phyloP scores from a whole-genome alignment of 2,888 invertebrate species.

The Agrotis ipsilon region DNA sequence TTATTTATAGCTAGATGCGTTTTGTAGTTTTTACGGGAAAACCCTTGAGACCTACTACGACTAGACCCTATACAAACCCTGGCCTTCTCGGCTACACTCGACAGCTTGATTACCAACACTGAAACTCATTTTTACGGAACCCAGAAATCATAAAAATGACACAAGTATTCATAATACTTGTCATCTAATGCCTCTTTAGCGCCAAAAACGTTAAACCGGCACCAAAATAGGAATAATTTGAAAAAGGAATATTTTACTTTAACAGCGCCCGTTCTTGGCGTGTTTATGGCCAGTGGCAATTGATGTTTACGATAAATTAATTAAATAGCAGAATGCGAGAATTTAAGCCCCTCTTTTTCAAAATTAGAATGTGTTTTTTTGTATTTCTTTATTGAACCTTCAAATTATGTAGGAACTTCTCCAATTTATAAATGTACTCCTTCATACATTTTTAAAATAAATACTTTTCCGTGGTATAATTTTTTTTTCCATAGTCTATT shows the following conservation, averaged over 20 bases:
- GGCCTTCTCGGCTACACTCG: no score
- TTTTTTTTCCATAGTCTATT: no score
- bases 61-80: no score
- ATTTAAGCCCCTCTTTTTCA: conserved; percentile 6
- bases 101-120: background rate
- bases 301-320: conserved; percentile 54
- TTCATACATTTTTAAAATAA: no score
- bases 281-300: conserved; percentile 59
- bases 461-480: no score
- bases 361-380: background rate
- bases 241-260: conserved; percentile 51
- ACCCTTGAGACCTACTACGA: no score
- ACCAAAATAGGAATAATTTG: conserved; percentile 19
- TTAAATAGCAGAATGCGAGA: conserved; percentile 13
- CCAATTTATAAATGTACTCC: no score
- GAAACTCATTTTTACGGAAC: no score
- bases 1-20: no score
- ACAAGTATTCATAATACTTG: conserved; percentile 12
- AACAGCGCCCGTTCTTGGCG: conserved; percentile 52
- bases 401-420: no score
- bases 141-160: background rate
- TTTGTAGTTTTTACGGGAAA: no score
- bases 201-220: background rate
- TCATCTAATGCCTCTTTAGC: conserved; percentile 13
- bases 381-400: background rate